A percentile compares a stretch with the other conserved stretches of the same genome.
These are phyloP conservation scores for Artibeus lituratus DNA, from an alignment of 2,797 vertebrate genomes.

Conservation along the genomic window DNA sequence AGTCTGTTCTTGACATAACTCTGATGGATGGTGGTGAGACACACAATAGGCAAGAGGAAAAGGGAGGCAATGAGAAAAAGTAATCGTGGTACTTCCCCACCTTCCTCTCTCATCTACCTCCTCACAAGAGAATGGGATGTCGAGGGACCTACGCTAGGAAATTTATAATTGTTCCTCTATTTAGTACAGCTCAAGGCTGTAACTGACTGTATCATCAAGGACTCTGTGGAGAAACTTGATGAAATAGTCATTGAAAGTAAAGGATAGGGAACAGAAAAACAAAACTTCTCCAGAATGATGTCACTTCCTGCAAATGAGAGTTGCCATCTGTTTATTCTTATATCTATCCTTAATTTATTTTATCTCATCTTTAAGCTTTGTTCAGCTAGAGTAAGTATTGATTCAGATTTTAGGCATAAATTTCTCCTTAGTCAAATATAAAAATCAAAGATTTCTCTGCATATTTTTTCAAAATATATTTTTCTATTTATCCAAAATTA, in stretches of 20 bases:
- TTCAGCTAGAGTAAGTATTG: neutral
- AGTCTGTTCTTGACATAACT: slow-evolving; percentile 53
- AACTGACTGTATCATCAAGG: slow-evolving; percentile 43
- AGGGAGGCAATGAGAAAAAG: slow-evolving; percentile 60
- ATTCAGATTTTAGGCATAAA: neutral
- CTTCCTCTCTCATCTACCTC: slow-evolving; percentile 23
- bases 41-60: slow-evolving; percentile 39
- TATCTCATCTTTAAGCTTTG: neutral
- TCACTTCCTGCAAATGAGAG: neutral
- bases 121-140: slow-evolving; percentile 24
- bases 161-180: slow-evolving; percentile 58
- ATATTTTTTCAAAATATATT: neutral
- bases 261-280: neutral
- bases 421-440: neutral
- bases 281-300: neutral
- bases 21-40: slow-evolving; percentile 57
- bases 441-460: neutral
- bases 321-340: neutral
- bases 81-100: neutral
- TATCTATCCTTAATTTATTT: neutral
- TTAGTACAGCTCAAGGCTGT: slow-evolving; percentile 63
- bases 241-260: slow-evolving; percentile 41
- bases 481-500: slow-evolving; percentile 11
- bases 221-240: slow-evolving; percentile 70
- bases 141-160: slow-evolving; percentile 58